phyloP scores from a whole-genome alignment of 53 echinoderm and acorn worm species.

The Glandiceps talaboti region DNA sequence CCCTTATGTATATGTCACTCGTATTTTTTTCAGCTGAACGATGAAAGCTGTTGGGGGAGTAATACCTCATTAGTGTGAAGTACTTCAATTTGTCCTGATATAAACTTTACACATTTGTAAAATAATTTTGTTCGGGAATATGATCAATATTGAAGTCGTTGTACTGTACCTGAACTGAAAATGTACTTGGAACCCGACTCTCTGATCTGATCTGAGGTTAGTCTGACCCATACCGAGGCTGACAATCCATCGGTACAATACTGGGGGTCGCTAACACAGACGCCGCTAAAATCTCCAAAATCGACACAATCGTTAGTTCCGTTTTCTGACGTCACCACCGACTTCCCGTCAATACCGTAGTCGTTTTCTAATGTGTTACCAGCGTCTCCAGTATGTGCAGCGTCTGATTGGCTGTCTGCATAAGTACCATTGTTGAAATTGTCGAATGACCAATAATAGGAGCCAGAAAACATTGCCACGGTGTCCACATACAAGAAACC shows the following conservation, averaged over 20 bases:
- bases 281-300: slow-evolving; percentile 57
- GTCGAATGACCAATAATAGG: slow-evolving; percentile 72
- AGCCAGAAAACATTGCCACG: slow-evolving; percentile 14
- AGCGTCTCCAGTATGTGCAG: slow-evolving; percentile 1
- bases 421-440: slow-evolving; percentile 47
- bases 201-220: slow-evolving; percentile 50
- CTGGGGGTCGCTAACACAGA: slow-evolving; percentile 48
- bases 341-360: slow-evolving; percentile 39
- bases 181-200: slow-evolving; percentile 58
- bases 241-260: slow-evolving; percentile 44
- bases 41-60: no score
- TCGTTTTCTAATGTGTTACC: not conserved
- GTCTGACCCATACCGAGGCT: slow-evolving; percentile 47
- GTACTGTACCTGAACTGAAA: slow-evolving; percentile 54
- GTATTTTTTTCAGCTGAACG: no score
- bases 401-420: slow-evolving; percentile 30
- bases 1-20: no score
- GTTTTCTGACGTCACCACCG: slow-evolving; percentile 32
- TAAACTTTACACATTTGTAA: no score
- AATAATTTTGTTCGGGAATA: not conserved
- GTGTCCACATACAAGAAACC: slow-evolving; percentile 34
- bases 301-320: slow-evolving; percentile 60
- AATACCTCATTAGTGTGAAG: no score
- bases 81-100: no score
- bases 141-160: not conserved